Evolutionary conservation across 2,888 invertebrate genomes (phyloP).

Genomic region (Andrena praecox): DNA sequence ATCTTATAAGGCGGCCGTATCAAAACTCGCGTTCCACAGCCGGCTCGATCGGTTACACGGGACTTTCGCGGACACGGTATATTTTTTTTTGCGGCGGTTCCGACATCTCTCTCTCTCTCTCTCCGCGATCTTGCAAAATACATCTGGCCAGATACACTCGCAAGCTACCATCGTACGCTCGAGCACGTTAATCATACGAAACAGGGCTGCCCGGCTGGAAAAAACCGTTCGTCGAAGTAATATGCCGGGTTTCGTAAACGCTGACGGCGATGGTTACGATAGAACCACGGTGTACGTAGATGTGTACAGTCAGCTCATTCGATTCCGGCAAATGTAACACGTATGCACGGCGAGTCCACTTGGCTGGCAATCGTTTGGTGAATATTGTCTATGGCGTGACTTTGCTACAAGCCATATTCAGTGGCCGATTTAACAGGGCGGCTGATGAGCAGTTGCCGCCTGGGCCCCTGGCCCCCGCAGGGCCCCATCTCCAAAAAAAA

Average conservation of each 20-base stretch:
- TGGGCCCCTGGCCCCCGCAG: no score
- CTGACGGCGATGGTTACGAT: constrained; percentile 19
- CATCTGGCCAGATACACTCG: constrained; percentile 18
- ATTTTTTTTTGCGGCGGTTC: not conserved
- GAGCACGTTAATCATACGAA: constrained; percentile 46
- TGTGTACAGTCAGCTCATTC: no score
- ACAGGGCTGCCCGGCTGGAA: constrained; percentile 14
- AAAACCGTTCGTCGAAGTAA: constrained; percentile 34
- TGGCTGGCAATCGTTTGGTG: no score
- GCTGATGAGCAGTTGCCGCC: no score
- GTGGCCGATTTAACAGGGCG: no score
- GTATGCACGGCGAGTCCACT: not conserved
- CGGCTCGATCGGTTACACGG: constrained; percentile 26
- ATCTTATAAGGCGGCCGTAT: constrained; percentile 32
- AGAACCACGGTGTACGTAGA: not conserved
- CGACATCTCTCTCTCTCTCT: not conserved
- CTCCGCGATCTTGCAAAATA: constrained; percentile 40
- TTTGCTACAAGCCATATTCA: no score
- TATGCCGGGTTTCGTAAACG: constrained; percentile 25
- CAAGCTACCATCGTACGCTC: not conserved
- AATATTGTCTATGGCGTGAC: no score
- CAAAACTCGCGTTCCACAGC: constrained; percentile 10
- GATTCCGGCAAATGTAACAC: not conserved
- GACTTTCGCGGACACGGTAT: not conserved
- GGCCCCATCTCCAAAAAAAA: no score